Evolutionary conservation across 2,113 vertebrate genomes (phyloP).

Genomic region (Menidia beryllina): DNA sequence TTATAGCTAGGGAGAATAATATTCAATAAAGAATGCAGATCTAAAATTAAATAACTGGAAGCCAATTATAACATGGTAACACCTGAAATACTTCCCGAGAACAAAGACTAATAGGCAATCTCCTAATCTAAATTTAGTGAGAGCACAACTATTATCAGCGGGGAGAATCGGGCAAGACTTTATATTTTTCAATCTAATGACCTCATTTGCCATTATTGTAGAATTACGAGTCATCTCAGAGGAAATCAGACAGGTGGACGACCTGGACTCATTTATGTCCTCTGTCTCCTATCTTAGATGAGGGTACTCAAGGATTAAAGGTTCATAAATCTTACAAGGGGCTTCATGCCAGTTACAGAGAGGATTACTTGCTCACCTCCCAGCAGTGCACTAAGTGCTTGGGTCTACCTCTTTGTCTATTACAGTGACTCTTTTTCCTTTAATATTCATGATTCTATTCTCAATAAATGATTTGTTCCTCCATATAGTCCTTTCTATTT

Average conservation of each 20-base stretch:
- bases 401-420: conserved; percentile 2
- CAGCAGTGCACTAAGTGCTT: conserved; percentile 33
- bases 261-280: conserved; percentile 10
- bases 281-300: neutral
- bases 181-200: conserved; percentile 3
- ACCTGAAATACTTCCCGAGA: conserved; percentile 11
- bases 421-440: conserved; percentile 4
- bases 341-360: conserved; percentile 26
- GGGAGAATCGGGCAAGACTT: neutral
- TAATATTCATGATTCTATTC: conserved; percentile 17
- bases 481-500: conserved; percentile 20
- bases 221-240: neutral
- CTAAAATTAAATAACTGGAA: too few relatives aligned
- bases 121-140: neutral
- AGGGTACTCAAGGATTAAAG: conserved; percentile 32
- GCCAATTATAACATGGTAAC: neutral
- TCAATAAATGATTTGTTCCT: too few relatives aligned
- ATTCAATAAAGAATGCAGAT: too few relatives aligned
- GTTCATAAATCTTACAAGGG: conserved; percentile 12
- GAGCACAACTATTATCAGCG: neutral
- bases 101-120: neutral
- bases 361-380: conserved; percentile 30
- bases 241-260: conserved; percentile 1
- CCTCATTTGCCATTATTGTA: conserved; percentile 11
- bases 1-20: too few relatives aligned